phyloP scores from a whole-genome alignment of 2,113 vertebrate species.

The Macrotus californicus region DNA sequence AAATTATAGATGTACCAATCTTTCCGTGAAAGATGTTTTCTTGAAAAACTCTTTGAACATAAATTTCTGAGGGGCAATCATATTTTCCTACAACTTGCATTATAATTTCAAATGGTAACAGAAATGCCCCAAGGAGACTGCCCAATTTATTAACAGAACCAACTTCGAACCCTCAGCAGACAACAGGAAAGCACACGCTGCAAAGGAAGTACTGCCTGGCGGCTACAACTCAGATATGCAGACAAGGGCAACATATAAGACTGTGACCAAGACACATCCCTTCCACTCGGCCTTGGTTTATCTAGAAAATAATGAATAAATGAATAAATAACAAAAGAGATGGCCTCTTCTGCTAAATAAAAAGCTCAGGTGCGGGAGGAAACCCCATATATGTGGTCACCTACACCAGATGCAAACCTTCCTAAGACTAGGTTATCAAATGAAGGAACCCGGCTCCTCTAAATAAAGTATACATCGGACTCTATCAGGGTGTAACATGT shows the following conservation, averaged over 20 bases:
- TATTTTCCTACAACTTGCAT: neutral
- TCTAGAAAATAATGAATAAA: neutral
- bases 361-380: neutral
- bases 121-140: neutral
- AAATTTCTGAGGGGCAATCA: neutral
- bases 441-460: neutral
- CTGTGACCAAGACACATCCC: neutral
- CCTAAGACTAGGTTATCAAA: neutral
- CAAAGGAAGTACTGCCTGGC: neutral
- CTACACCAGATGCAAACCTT: neutral
- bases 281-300: neutral
- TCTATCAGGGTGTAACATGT: neutral
- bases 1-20: neutral
- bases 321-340: neutral
- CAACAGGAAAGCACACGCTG: neutral
- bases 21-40: neutral
- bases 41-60: neutral
- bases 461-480: neutral
- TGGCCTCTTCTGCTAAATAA: neutral
- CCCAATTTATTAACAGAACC: conserved; percentile 12
- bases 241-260: neutral
- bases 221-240: neutral
- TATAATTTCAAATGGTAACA: neutral
- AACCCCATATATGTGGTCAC: neutral
- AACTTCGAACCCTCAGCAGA: neutral